phyloP scores from a whole-genome alignment of 2,888 invertebrate species.

The Coremacera marginata region DNA sequence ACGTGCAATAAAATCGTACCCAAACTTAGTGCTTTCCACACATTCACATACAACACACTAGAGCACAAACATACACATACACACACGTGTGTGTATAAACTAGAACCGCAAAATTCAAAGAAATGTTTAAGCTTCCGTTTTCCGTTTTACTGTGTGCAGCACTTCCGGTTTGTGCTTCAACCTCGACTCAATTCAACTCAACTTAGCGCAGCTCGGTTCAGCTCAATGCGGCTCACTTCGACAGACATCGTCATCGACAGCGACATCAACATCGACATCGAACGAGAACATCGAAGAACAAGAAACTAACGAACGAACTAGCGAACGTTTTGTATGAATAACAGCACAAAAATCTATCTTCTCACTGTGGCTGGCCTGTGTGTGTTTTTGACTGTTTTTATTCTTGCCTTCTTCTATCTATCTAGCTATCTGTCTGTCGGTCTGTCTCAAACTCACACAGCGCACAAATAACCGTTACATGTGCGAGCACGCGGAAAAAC shows the following conservation, averaged over 20 bases:
- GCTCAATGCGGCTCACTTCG: slow-evolving; percentile 31
- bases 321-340: not conserved
- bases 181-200: slow-evolving; percentile 58
- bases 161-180: slow-evolving; percentile 60
- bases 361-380: slow-evolving; percentile 21
- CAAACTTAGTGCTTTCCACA: not conserved
- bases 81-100: not conserved
- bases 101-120: slow-evolving; percentile 3
- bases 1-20: too few relatives aligned
- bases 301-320: slow-evolving; percentile 14
- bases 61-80: not conserved
- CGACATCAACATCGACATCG: slow-evolving; percentile 26
- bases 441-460: slow-evolving; percentile 39
- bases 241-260: slow-evolving; percentile 30
- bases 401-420: slow-evolving; percentile 6
- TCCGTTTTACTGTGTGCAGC: slow-evolving; percentile 55
- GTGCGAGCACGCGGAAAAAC: slow-evolving; percentile 71
- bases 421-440: slow-evolving; percentile 33
- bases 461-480: slow-evolving; percentile 48
- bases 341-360: slow-evolving; percentile 22
- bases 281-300: slow-evolving; percentile 14
- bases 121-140: slow-evolving; percentile 54
- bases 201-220: slow-evolving; percentile 24
- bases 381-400: not conserved
- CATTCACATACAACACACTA: slow-evolving; percentile 17